Evolutionary conservation across 1,140 invertebrate species (phyloP).

Genomic region (Eriosoma lanigerum): DNA sequence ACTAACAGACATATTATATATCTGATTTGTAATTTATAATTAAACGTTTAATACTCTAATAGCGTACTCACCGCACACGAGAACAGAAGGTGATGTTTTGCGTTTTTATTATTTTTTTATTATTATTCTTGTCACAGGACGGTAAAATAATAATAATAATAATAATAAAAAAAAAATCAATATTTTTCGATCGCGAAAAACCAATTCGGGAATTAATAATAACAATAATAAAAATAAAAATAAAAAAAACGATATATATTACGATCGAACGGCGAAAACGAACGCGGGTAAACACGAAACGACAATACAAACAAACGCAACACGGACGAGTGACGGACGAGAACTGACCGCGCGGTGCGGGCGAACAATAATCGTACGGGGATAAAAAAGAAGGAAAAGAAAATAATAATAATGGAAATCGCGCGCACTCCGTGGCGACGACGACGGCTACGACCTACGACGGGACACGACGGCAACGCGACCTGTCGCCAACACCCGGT

Average conservation of each 20-base stretch:
- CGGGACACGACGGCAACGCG: conserved; percentile 26
- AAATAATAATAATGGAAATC: conserved; percentile 33
- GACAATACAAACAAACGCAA: background rate
- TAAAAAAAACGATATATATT: background rate
- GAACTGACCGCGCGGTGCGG: conserved; percentile 14
- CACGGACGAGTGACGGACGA: background rate
- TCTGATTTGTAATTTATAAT: no score
- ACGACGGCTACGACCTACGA: conserved; percentile 1
- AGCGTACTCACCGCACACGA: no score
- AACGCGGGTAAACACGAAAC: background rate
- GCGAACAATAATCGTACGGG: conserved; percentile 30
- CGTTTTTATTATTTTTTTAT: no score
- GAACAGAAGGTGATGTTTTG: no score
- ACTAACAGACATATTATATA: no score
- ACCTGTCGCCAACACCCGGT: conserved; percentile 15
- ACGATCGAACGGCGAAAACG: background rate
- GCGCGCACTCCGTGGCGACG: conserved; percentile 10
- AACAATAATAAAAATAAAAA: background rate
- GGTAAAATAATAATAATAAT: no score
- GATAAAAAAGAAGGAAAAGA: background rate
- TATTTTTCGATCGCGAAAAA: no score
- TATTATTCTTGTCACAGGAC: no score
- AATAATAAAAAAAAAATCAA: no score
- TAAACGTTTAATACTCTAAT: no score
- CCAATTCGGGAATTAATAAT: no score